Base-by-base conservation (phyloP, 2,113 vertebrate species). In the Leptodactylus fuscus region DNA sequence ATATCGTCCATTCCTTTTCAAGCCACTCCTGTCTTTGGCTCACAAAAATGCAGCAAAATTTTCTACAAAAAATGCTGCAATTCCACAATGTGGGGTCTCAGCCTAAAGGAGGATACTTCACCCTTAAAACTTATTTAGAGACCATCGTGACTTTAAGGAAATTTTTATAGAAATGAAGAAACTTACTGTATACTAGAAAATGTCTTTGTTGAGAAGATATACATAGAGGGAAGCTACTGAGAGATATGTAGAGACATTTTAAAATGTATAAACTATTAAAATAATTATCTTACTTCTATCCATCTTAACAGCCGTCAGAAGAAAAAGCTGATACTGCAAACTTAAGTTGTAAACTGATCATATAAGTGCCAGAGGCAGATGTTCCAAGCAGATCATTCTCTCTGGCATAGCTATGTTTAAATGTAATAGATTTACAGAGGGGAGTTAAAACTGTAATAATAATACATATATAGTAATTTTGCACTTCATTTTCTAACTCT, bases 281-380 rank as follows among this genome's bases (percentile, higher is more conserved):
- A 67, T 67, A 34, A 67, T 67, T 34, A 34, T 67, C 62, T 62
- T 62, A 18, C 29, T 34, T 67, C 27, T 67, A 34, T 67, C 6
- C 29, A 32, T 67, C 62, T 34, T 34, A 67, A 34, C 0, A 18
- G 24, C 12, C 27, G 27, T 27, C 58, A 62, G 58, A 29, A 15
- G 24, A 34, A 34, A 34, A 34, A 62, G 62, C 62, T 67, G 62
- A 67, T 32, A 15, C 6, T 67, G 62, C 62, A 67, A 67, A 34
- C 29, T 67, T 32, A 67, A 32, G 62, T 34, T 67, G 62, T 67
- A 67, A 67, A 67, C 27, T 67, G 27, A 67, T 67, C 62, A 34
- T 67, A 32, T 34, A 67, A 67, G 34, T 67, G 62, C 62, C 62
- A 67, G 62, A 67, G 62, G 62, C 62, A 67, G 29, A 67, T 67